These are phyloP conservation scores for Lepidurus couesii DNA, from an alignment of 1,140 invertebrate species.

Conservation along the genomic window DNA sequence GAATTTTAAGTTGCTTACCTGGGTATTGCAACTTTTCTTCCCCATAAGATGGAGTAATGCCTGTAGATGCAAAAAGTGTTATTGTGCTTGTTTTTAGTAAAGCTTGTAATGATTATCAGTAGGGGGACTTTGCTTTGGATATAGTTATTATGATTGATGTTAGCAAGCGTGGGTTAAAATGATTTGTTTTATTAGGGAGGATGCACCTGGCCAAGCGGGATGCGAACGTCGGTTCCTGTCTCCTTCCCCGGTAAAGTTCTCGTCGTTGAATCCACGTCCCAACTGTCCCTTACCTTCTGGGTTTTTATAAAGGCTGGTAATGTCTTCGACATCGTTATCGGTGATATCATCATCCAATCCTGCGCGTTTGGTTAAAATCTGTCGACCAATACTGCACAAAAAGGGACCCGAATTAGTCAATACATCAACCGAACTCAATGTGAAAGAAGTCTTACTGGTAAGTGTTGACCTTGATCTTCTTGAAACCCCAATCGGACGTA, in stretches of 20 bases:
- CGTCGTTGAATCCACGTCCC: background rate
- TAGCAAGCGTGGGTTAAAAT: background rate
- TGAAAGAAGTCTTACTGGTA: constrained; percentile 26
- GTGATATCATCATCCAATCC: constrained; percentile 42
- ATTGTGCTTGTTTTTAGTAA: background rate
- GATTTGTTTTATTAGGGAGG: constrained; percentile 8
- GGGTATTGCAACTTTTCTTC: constrained; percentile 39
- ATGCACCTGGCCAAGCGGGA: constrained; percentile 18
- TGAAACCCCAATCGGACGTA: constrained; percentile 41
- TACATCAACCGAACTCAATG: background rate
- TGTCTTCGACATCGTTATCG: constrained; percentile 44
- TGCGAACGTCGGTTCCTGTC: background rate
- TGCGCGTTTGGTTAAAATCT: constrained; percentile 49
- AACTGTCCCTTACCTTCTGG: constrained; percentile 36
- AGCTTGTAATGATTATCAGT: background rate
- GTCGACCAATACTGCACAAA: constrained; percentile 44
- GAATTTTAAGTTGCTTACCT: background rate
- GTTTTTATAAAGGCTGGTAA: constrained; percentile 50
- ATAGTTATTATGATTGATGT: background rate
- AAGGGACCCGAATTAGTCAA: constrained; percentile 26
- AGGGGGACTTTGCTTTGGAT: background rate
- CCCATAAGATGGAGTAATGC: constrained; percentile 38
- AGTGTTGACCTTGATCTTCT: constrained; percentile 39
- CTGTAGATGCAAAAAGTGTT: background rate
- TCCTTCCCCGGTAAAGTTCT: constrained; percentile 14